phyloP scores from a whole-genome alignment of 1,140 invertebrate genomes.

The Plectrocnemia conspersa region DNA sequence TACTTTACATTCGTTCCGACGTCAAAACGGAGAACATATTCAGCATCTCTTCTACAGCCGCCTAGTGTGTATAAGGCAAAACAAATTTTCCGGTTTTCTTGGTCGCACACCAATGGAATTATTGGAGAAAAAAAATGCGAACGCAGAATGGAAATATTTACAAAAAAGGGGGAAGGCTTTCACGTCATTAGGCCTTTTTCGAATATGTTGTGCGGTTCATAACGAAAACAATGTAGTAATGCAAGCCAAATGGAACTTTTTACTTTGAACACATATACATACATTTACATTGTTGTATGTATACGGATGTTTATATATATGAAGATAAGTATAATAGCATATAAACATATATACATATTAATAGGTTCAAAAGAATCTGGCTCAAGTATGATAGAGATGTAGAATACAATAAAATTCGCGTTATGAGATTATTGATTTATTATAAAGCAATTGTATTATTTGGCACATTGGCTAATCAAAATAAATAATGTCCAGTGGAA shows the following conservation, averaged over 20 bases:
- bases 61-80: not conserved
- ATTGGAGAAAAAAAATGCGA: slow-evolving; percentile 1
- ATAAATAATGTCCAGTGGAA: no score
- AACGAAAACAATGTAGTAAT: slow-evolving; percentile 1
- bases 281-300: no score
- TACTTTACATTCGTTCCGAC: slow-evolving; percentile 17
- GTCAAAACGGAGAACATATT: slow-evolving; percentile 16
- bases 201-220: not conserved
- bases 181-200: slow-evolving; percentile 9
- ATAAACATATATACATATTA: no score
- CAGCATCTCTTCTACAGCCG: not conserved
- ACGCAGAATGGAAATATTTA: not conserved
- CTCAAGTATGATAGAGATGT: no score
- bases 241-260: not conserved
- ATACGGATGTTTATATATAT: no score
- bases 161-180: slow-evolving; percentile 4
- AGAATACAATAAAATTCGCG: no score
- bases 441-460: no score
- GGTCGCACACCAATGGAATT: slow-evolving; percentile 3
- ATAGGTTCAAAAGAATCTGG: no score
- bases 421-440: no score
- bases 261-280: no score
- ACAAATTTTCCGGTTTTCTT: slow-evolving; percentile 5
- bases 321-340: no score
- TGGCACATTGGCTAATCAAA: no score